Evolutionary conservation across 2,113 vertebrate species (phyloP), one percentile per base, ranked within the genome.

Genomic region (Podiceps cristatus): DNA sequence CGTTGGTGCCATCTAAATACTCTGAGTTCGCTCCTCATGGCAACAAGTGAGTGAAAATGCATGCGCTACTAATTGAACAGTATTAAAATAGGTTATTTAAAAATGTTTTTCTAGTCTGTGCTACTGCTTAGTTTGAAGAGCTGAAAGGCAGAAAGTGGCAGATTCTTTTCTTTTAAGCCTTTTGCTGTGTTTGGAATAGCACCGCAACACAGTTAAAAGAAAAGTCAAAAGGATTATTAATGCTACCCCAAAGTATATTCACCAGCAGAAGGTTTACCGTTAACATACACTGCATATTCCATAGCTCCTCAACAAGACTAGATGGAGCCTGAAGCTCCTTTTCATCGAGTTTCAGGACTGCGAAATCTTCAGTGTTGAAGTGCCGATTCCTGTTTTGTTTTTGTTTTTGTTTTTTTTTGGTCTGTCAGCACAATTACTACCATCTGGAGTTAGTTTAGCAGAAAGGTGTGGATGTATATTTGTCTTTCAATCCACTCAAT

Each of bases 391-490:
- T 62, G 91, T 78, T 73, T 80, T 75, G 52, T 42, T 92, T 67
- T 85, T 50, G 27, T 80, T 37, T 37, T 37, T 37, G 7, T 59
- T 42, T 92, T 67, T 85, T 50, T 37, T 37, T 37, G 37, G 29
- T 80, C 76, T 68, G 47, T 89, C 89, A 86, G 88, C 78, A 92
- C 56, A 56, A 1, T 42, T 85, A 77, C 71, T 75, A 37, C 69
- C 94, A 94, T 88, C 83, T 95, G 79, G 72, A 84, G 62, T 98
- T 93, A 98, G 88, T 97, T 98, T 72, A 92, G 95, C 92, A 99
- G 98, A 97, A 99, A 99, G 7, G 98, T 99, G 94, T 99, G 99
- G 77, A 98, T 98, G 90, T 99, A 99, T 94, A 99, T 99, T 97
- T 99, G 99, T 84, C 99, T 98, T 81, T 99, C 98, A 87, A 99